Base-by-base conservation (phyloP, 64 coral and sea anemone genomes). In the Dendronephthya gigantea region DNA sequence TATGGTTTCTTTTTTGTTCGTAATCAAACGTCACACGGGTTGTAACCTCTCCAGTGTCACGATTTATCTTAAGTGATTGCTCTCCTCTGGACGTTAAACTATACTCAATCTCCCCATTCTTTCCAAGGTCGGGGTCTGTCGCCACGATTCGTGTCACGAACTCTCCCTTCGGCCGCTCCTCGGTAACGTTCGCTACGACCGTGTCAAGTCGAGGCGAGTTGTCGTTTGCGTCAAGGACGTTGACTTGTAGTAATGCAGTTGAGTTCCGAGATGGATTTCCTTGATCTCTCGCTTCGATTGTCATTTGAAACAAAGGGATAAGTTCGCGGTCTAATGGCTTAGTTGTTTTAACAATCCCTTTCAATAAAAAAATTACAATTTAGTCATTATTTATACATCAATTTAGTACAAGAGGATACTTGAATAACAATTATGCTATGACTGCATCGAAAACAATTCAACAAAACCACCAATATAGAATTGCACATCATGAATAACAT, bases 141-240 rank as follows among this genome's bases (percentile, higher is more conserved):
- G 95, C 95, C 28, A 48, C 49, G 11, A 98, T 30, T 37, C 85
- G 50, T 19, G 85, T 32, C 28, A 98, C 74, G 50, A 49, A 85
- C 38, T 84, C 56, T 17, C 82, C 95, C 12, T 51, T 48, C 2
- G 55, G 50, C 66, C 36, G 38, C 48, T 92, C 90, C 84, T 98
- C 95, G 27, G 84, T 50, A 22, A 98, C 41, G 31, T 84, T 91
- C 39, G 84, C 85, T 23, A 62, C 55, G 25, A 22, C 25, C 6
- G 19, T 27, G 55, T 19, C 55, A 62, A 62, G 55, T 19, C 55
- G 19, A 19, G 55, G 55, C 19, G 55, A 27, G 25, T 62, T 62
- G 74, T 97, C 94, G 87, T 97, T 97, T 39, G 82, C 50, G 76
- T 97, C 91, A 66, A 82, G 17, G 58, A 97, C 88, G 22, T 72